Conservation (phyloP, 2,797 vertebrate genomes). For the Echiichthys vipera region DNA sequence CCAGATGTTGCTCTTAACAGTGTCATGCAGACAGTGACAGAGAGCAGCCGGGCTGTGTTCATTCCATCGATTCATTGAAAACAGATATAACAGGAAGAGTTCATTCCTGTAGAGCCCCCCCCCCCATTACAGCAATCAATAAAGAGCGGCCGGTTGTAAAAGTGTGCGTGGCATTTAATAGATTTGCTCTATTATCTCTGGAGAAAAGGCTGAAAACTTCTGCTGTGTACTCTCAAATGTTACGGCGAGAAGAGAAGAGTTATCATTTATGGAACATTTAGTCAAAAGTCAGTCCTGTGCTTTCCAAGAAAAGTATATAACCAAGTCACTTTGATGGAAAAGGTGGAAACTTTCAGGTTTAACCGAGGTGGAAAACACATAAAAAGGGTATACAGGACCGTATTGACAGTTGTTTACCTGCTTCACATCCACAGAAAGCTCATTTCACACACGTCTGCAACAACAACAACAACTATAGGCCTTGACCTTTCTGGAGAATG, state of each 20-base stretch:
- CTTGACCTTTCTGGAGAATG: constrained; percentile 44
- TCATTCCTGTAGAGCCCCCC: constrained; percentile 45
- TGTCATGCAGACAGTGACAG: constrained; percentile 53
- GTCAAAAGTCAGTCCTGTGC: constrained; percentile 9
- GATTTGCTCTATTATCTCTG: constrained; percentile 43
- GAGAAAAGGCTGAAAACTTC: constrained; percentile 28
- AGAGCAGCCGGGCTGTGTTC: constrained; percentile 40
- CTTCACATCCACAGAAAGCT: constrained; percentile 33
- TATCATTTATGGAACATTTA: constrained; percentile 27
- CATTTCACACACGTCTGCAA: constrained; percentile 19
- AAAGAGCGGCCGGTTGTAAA: constrained; percentile 52
- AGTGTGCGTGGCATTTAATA: constrained; percentile 54
- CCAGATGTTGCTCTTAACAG: constrained; percentile 75
- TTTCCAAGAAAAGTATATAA: constrained; percentile 40
- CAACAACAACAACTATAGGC: constrained; percentile 20
- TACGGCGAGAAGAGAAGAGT: constrained; percentile 14
- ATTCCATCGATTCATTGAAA: constrained; percentile 74
- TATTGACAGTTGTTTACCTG: constrained; percentile 52
- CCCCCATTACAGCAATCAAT: constrained; percentile 58
- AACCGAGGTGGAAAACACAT: constrained; percentile 55
- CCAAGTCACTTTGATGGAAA: constrained; percentile 32
- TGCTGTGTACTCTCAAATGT: constrained; percentile 15
- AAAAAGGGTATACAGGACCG: constrained; percentile 35
- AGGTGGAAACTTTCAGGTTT: constrained; percentile 53
- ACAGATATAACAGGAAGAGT: constrained; percentile 66